Evolutionary conservation across 30 jellyfish, hydroid and myxozoan genomes (phyloP), one percentile per base, ranked within the genome.

Genomic region (Sanderia malayensis): DNA sequence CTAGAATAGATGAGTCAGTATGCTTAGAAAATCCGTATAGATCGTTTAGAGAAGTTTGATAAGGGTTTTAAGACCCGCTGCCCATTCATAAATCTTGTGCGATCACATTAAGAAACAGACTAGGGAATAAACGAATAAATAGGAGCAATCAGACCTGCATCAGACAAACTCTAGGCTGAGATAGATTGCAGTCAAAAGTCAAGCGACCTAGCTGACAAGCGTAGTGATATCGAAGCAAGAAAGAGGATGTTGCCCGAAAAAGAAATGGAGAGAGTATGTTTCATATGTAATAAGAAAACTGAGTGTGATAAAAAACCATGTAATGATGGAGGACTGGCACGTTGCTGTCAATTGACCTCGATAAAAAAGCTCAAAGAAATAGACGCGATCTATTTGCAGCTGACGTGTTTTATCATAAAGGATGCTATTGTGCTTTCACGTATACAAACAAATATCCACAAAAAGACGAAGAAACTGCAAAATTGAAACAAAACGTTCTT

Each of bases 331-430:
- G 61, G 77, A 65, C 77, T 65, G 77, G 67, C 62, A 31, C 59
- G 77, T n/a, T 32, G 77, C 23, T 31, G 67, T 13, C 67, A 65
- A 28, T 6, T n/a, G n/a, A n/a, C n/a, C n/a, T n/a, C n/a, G 74
- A 31, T 7, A 24, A 31, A 31, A 28, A 4, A 25, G 65, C 23
- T 31, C n/a, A 67, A 65, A 13, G 77, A n/a, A n/a, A n/a, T n/a
- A n/a, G n/a, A n/a, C n/a, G 31, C 18, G 65, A 65, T 65, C 67
- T 65, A 7, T 67, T 67, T 41, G 79, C 79, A 33, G 79, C 79
- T 21, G 79, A 67, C 33, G 79, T 67, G n/a, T 67, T 15, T 6
- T 67, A 67, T 67, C 79, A 33, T 67, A 37, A 67, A 65, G 20
- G 21, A 67, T 67, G 79, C 79, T 67, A 67, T 19, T 32, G 37